Conservation (phyloP, 2,888 invertebrate species). For the Heliothis peltigera region DNA sequence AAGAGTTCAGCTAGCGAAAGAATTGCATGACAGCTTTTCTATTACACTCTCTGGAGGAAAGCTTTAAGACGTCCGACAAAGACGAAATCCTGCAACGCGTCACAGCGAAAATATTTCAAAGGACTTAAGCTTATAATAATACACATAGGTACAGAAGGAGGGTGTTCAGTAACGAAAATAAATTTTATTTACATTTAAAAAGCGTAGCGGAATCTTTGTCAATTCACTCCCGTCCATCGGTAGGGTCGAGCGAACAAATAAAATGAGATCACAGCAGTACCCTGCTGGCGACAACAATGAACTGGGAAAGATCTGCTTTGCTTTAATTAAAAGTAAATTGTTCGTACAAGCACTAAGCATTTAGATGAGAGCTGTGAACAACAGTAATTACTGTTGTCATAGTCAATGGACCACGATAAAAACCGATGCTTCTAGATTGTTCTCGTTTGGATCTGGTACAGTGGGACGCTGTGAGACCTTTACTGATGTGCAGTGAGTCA, state of each 20-base stretch:
- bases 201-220: conserved; percentile 70
- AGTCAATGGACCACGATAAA: conserved; percentile 52
- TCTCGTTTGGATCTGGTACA: conserved; percentile 31
- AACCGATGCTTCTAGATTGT: conserved; percentile 29
- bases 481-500: conserved; percentile 23
- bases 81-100: conserved; percentile 48
- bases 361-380: conserved; percentile 61
- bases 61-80: conserved; percentile 31
- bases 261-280: conserved; percentile 71
- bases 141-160: conserved; percentile 40
- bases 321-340: conserved; percentile 83
- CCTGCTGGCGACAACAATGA: conserved; percentile 71
- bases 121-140: conserved; percentile 41
- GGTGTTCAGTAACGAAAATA: conserved; percentile 65
- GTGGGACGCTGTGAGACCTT: conserved; percentile 20
- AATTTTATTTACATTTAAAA: conserved; percentile 73
- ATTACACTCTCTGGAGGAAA: conserved; percentile 35
- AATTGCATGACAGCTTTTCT: conserved; percentile 42
- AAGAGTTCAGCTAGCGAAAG: conserved; percentile 12
- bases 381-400: conserved; percentile 57
- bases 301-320: conserved; percentile 71
- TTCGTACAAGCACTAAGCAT: conserved; percentile 65
- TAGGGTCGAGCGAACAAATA: conserved; percentile 73
- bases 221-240: conserved; percentile 66
- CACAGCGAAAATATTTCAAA: conserved; percentile 53